These are phyloP conservation scores for Pimephales promelas DNA, from an alignment of 2,113 vertebrate species.

Conservation along the genomic window DNA sequence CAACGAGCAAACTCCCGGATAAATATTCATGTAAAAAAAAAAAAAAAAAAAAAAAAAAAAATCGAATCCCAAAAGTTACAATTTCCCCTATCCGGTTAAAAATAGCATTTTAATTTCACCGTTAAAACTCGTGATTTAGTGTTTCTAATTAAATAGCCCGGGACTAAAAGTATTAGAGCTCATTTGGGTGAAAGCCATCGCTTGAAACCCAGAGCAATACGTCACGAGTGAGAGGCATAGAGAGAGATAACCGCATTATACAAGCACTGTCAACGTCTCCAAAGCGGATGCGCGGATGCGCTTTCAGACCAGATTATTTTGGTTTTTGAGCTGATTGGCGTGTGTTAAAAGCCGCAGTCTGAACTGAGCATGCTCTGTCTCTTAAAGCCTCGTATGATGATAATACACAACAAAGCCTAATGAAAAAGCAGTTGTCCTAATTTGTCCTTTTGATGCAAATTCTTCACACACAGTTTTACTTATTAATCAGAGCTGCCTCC, in stretches of 20 bases:
- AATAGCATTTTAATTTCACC: constrained; percentile 1
- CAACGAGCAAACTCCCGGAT: background rate
- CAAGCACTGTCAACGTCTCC: constrained; percentile 67
- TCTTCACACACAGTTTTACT: background rate
- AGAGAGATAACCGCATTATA: constrained; percentile 60
- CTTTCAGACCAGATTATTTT: constrained; percentile 67
- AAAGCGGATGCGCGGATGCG: constrained; percentile 61
- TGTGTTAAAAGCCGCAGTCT: constrained; percentile 20
- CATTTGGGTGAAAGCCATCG: constrained; percentile 37
- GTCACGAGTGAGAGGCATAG: constrained; percentile 55
- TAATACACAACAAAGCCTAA: constrained; percentile 16
- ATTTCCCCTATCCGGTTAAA: background rate
- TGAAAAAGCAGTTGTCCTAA: background rate
- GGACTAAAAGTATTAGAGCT: constrained; percentile 19
- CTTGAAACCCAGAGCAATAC: constrained; percentile 52
- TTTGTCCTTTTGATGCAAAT: no score
- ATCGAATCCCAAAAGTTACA: no score
- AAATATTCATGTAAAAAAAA: background rate
- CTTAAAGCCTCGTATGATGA: background rate
- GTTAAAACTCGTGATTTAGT: constrained; percentile 34
- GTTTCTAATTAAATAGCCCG: constrained; percentile 33
- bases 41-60: no score
- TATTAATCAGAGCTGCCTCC: background rate
- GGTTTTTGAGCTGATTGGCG: constrained; percentile 33
- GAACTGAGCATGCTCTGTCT: constrained; percentile 11